Base-by-base conservation (phyloP, 2,888 invertebrate species). In the Epinotia bilunana region DNA sequence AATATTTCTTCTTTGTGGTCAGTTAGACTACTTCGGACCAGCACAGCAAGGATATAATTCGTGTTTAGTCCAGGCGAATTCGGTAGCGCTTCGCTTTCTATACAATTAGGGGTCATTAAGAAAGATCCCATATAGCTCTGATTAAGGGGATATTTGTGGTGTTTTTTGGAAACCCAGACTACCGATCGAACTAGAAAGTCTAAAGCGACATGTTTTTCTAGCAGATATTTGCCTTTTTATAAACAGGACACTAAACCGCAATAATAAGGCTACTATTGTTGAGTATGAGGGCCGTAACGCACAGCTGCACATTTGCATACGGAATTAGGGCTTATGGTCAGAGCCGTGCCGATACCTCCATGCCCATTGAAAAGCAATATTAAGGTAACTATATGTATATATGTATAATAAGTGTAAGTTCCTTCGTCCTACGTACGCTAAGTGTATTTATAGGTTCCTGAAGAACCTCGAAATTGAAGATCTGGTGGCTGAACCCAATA, bases 281-380 rank as follows among this genome's bases (percentile, higher is more conserved):
- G 12, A 61, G 70, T 70, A 65, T 60, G 60, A 70, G 70, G 71
- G 76, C 69, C 58, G 69, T 69, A 80, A 75, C 68, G 77, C 78
- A 78, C 86, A 88, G 83, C 84, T 85, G 84, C 81, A 72, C 80
- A 90, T 91, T 90, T 85, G 84, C 91, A 90, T 91, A 87, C 81
- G 82, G 87, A 88, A 90, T 90, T 83, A 84, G 84, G 80, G 81
- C 77, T 82, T 83, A 80, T 79, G 78, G 60, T 60, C 58, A n/a
- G 58, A 23, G 58, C 60, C 58, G 43, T 69, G 46, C 69, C 28
- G 69, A 69, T 58, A 58, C 39, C 18, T 39, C 12, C 46, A 64
- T 62, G 28, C 23, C 23, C 6, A 64, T 49, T 16, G 23, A 23
- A 61, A 61, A 33, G 61, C 28, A 61, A 61, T 61, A 33, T 61